A percentile compares a stretch with the other conserved stretches of the same genome.
phyloP scores from a whole-genome alignment of 37 sponge, comb jelly and placozoan genomes.

The Spongilla lacustris region DNA sequence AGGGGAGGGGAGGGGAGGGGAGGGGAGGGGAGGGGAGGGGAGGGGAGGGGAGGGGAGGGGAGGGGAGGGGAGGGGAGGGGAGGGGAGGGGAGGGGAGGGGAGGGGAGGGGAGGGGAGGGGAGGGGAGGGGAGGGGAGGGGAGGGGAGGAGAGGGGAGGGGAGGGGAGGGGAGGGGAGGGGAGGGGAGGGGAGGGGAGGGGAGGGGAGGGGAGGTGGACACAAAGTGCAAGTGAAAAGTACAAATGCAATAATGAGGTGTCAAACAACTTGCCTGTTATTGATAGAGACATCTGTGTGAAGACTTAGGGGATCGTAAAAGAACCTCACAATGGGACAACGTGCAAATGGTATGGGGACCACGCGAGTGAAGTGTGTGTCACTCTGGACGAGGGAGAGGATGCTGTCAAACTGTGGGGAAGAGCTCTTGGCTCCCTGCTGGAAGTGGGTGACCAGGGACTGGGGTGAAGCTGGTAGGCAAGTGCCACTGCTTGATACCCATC shows the following conservation, averaged over 20 bases:
- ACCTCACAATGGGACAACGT: conserved; percentile 62
- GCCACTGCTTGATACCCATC: background rate
- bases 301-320: conserved; percentile 3
- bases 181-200: background rate
- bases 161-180: no score
- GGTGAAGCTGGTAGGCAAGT: background rate
- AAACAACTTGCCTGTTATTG: conserved; percentile 29
- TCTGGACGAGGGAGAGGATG: background rate
- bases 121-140: background rate
- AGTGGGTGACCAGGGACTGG: background rate
- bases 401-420: background rate
- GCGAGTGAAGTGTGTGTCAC: background rate
- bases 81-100: no score
- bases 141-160: background rate
- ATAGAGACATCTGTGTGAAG: conserved; percentile 59
- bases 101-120: no score
- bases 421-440: background rate
- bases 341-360: conserved; percentile 35
- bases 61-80: no score
- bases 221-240: no score
- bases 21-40: no score
- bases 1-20: no score
- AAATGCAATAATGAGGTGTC: no score
- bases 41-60: no score
- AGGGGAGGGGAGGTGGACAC: background rate